These are phyloP conservation scores for Sporophila hypoxantha DNA, from an alignment of 2,113 vertebrate genomes.

Conservation along the genomic window DNA sequence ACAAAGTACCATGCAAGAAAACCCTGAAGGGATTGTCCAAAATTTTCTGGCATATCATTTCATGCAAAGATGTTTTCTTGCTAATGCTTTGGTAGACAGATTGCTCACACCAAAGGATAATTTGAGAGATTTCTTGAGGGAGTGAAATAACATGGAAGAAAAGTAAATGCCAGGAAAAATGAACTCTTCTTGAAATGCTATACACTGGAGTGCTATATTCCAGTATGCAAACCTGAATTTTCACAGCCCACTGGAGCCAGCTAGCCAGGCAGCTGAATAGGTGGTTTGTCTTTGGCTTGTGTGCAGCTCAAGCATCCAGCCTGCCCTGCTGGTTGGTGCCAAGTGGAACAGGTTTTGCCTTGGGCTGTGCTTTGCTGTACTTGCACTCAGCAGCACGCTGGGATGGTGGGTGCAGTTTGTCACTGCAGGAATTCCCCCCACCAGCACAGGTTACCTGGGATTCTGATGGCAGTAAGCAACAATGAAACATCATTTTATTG, in stretches of 20 bases:
- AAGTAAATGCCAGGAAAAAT: not conserved
- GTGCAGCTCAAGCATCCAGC: not conserved
- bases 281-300: conserved; percentile 4
- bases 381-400: not conserved
- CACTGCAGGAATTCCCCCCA: not conserved
- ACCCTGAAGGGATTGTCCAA: not conserved
- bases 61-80: not conserved
- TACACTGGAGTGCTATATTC: not conserved
- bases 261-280: not conserved
- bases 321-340: not conserved
- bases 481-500: not conserved
- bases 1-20: not conserved
- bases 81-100: not conserved
- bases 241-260: not conserved
- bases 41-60: not conserved
- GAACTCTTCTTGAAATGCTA: conserved; percentile 17
- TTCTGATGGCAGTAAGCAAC: not conserved
- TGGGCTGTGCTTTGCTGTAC: not conserved
- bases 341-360: conserved; percentile 28
- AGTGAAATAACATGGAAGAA: not conserved
- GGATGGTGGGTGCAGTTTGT: not conserved
- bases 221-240: conserved; percentile 11
- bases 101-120: not conserved
- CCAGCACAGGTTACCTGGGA: no score
- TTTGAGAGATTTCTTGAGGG: not conserved